Conservation (phyloP, 92 coral and sea anemone genomes). For the Porites divaricata region DNA sequence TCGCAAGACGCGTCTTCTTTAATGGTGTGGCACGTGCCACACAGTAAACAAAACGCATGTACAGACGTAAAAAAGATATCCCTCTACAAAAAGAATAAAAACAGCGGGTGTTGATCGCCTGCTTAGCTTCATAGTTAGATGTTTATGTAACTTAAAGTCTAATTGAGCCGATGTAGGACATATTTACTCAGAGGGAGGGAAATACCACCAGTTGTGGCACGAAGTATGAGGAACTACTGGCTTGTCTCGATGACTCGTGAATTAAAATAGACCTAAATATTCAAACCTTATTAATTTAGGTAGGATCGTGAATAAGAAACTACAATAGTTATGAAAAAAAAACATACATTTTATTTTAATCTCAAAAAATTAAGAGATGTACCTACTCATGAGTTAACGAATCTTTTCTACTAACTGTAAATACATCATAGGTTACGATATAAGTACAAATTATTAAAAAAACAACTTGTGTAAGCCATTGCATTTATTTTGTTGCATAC, state of each 20-base stretch:
- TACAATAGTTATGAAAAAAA: slow-evolving; percentile 23
- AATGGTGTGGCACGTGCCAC: not conserved
- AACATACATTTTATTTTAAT: slow-evolving; percentile 52
- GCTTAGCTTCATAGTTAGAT: not conserved
- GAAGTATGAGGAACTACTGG: slow-evolving; percentile 8
- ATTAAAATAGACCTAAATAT: slow-evolving; percentile 24
- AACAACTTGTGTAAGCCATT: not conserved
- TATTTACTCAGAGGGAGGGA: not conserved
- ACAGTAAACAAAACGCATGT: not conserved
- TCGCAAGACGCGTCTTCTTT: not conserved
- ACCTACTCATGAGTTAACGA: slow-evolving; percentile 39
- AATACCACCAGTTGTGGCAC: slow-evolving; percentile 3
- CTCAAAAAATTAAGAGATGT: slow-evolving; percentile 44
- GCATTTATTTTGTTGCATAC: not conserved
- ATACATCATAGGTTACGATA: slow-evolving; percentile 29
- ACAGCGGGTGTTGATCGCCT: not conserved
- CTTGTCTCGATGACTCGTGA: slow-evolving; percentile 5
- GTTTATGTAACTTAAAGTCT: not conserved
- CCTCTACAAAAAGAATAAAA: not conserved
- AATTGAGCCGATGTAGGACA: not conserved
- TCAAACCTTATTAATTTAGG: slow-evolving; percentile 38
- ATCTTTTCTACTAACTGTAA: slow-evolving; percentile 48
- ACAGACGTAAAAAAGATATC: not conserved
- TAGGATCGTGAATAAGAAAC: slow-evolving; percentile 14
- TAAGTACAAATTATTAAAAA: slow-evolving; percentile 52